Percentiles rank a stretch among this genome's conserved stretches.
phyloP scores from a whole-genome alignment of 1,140 invertebrate genomes.

The Doryteuthis pealeii region DNA sequence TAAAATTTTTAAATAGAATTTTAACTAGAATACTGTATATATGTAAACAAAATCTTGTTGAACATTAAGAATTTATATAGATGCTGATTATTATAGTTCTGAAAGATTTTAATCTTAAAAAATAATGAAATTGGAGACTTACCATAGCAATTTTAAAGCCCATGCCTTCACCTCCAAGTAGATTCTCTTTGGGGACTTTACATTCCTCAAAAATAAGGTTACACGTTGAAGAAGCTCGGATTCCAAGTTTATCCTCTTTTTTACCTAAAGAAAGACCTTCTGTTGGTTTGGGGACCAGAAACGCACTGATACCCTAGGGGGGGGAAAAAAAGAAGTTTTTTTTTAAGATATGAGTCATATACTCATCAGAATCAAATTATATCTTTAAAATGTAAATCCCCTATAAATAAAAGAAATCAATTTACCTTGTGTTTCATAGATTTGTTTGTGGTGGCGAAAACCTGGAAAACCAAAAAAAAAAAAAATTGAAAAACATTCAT shows the following conservation, averaged over 20 bases:
- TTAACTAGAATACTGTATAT: too few relatives aligned
- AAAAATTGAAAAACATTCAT: too few relatives aligned
- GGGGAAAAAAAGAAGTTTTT: too few relatives aligned
- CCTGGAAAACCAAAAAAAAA: slow-evolving; percentile 50
- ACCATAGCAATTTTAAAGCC: slow-evolving; percentile 96
- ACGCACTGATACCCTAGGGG: slow-evolving; percentile 65
- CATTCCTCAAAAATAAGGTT: slow-evolving; percentile 93
- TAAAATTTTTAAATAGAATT: too few relatives aligned
- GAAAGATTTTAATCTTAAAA: too few relatives aligned
- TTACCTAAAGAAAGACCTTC: slow-evolving; percentile 81
- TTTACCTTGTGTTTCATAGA: slow-evolving; percentile 79
- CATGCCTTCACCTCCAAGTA: slow-evolving; percentile 71
- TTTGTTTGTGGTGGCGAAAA: slow-evolving; percentile 93
- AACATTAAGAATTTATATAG: too few relatives aligned
- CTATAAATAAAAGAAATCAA: background rate
- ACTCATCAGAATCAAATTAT: too few relatives aligned
- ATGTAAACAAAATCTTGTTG: too few relatives aligned
- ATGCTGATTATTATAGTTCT: too few relatives aligned
- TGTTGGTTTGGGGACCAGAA: slow-evolving; percentile 80
- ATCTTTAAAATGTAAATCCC: background rate
- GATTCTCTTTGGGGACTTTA: slow-evolving; percentile 75
- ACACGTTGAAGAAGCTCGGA: slow-evolving; percentile 88
- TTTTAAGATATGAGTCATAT: too few relatives aligned
- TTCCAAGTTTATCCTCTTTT: slow-evolving; percentile 94
- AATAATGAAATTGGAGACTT: slow-evolving; percentile 16